Conservation (phyloP, 2,113 vertebrate genomes). For the Mixornis gularis region DNA sequence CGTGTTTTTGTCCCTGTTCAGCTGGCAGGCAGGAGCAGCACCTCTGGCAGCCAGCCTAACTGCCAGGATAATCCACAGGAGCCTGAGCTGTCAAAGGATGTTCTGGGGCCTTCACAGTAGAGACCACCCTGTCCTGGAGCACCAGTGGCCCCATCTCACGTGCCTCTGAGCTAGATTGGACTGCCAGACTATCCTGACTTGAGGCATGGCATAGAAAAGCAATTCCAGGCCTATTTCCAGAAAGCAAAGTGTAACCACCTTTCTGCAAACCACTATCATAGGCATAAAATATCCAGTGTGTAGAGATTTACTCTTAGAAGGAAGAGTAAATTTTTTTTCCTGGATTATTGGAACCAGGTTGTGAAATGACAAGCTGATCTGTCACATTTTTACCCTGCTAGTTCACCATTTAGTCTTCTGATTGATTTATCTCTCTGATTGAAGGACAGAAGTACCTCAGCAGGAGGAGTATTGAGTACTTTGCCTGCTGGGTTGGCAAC, state of each 20-base stretch:
- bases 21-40: neutral
- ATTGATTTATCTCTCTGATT: neutral
- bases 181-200: neutral
- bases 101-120: fast-evolving
- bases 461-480: fast-evolving
- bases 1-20: fast-evolving
- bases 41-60: neutral
- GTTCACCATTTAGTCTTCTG: neutral
- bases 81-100: neutral
- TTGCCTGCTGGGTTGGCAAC: neutral
- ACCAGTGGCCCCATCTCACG: fast-evolving
- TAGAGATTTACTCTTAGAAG: neutral
- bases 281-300: neutral
- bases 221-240: neutral
- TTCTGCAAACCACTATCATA: neutral
- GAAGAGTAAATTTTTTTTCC: neutral
- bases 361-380: neutral
- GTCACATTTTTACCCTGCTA: neutral
- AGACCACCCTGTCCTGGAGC: neutral
- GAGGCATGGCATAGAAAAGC: neutral
- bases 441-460: neutral
- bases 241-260: neutral
- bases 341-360: neutral
- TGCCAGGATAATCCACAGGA: fast-evolving
- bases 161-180: neutral